Evolutionary conservation across 53 echinoderm and acorn worm species (phyloP).

Genomic region (Antedon mediterranea): DNA sequence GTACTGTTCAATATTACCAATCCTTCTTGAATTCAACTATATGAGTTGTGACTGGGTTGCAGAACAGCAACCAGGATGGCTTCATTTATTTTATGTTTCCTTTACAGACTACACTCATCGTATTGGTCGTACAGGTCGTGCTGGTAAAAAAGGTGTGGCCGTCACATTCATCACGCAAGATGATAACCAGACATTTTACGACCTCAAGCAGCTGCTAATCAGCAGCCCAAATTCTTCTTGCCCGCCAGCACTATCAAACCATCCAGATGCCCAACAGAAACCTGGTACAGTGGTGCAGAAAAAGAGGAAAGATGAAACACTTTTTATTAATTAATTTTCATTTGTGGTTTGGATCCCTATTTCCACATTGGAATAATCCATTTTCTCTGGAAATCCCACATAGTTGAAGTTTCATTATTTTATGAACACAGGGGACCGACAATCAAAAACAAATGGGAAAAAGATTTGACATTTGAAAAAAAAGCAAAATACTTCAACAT

Average conservation of each 20-base stretch:
- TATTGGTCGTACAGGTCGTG: constrained; percentile 93
- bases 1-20: neutral
- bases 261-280: constrained; percentile 91
- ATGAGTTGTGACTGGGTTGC: neutral
- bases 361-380: no score
- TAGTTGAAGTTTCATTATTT: no score
- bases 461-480: no score
- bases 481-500: no score
- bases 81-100: neutral
- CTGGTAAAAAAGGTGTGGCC: constrained; percentile 79
- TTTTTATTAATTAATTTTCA: constrained; percentile 52
- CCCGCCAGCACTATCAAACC: constrained; percentile 79
- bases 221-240: constrained; percentile 53
- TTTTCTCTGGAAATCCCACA: no score
- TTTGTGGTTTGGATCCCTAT: no score
- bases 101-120: constrained; percentile 86
- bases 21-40: neutral
- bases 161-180: constrained; percentile 84
- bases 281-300: constrained; percentile 80
- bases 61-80: neutral
- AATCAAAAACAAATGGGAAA: no score
- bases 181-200: constrained; percentile 64
- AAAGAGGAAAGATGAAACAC: constrained; percentile 82
- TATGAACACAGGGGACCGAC: no score
- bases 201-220: constrained; percentile 62